phyloP scores from a whole-genome alignment of 2,113 vertebrate genomes.

The Raja brachyura region DNA sequence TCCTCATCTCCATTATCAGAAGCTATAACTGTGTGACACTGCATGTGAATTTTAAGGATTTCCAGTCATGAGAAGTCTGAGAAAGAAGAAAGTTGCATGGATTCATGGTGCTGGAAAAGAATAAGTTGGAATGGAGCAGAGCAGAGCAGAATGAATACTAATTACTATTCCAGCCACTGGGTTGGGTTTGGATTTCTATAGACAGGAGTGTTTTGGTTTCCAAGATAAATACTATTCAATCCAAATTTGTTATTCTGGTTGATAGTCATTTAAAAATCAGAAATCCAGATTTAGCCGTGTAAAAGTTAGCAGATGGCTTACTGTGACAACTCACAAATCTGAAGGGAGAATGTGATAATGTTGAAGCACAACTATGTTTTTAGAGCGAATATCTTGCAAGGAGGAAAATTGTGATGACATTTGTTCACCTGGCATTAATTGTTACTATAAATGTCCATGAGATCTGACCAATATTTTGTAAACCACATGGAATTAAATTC shows the following conservation, averaged over 20 bases:
- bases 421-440: neutral
- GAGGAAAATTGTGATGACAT: no score
- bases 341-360: neutral
- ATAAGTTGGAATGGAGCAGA: neutral
- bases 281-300: neutral
- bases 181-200: neutral
- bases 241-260: neutral
- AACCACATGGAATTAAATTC: neutral
- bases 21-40: neutral
- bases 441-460: neutral
- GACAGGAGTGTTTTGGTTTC: neutral
- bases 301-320: neutral
- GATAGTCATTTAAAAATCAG: neutral
- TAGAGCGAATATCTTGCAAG: neutral
- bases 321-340: neutral
- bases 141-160: neutral
- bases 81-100: neutral
- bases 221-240: neutral
- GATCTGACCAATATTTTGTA: neutral
- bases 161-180: no score
- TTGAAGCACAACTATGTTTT: neutral
- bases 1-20: neutral
- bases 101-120: neutral
- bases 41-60: neutral
- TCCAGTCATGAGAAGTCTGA: no score